phyloP scores from a whole-genome alignment of 1,140 invertebrate genomes.

The Drosophila pachea region DNA sequence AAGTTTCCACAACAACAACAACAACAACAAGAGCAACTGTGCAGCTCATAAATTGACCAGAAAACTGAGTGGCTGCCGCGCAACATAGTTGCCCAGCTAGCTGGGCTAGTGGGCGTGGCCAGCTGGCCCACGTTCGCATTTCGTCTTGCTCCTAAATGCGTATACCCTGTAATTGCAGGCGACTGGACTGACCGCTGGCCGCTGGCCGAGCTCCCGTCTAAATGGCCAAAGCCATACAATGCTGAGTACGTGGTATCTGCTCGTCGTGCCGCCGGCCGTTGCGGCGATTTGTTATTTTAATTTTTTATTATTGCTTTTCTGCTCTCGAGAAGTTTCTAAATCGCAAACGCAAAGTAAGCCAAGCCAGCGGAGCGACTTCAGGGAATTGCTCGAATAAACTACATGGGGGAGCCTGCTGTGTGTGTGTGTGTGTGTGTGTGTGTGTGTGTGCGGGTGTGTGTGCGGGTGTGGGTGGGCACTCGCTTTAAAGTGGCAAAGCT shows the following conservation, averaged over 20 bases:
- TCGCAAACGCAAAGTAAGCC: conserved; percentile 20
- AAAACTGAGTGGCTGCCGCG: conserved; percentile 25
- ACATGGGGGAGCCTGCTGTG: not conserved
- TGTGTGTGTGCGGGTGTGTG: not conserved
- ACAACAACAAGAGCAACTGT: conserved; percentile 13
- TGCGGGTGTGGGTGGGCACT: not conserved
- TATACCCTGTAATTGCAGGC: not conserved
- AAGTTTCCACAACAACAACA: conserved; percentile 30
- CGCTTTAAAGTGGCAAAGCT: conserved; percentile 9
- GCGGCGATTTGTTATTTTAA: conserved; percentile 8
- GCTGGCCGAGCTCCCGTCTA: no score
- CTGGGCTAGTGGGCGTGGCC: conserved; percentile 10
- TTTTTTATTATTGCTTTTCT: conserved; percentile 28
- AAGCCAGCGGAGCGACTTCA: not conserved
- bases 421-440: not conserved
- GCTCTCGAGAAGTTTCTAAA: conserved; percentile 27
- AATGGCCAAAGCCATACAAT: no score
- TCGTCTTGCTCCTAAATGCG: not conserved
- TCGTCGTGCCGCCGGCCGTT: no score
- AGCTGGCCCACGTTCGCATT: not conserved
- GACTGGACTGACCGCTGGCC: not conserved
- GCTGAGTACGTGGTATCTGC: no score
- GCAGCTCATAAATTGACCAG: conserved; percentile 54
- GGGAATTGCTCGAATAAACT: not conserved
- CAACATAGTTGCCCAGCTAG: not conserved